Base-by-base conservation (phyloP, 2,113 vertebrate genomes). In the Enhydra lutris region DNA sequence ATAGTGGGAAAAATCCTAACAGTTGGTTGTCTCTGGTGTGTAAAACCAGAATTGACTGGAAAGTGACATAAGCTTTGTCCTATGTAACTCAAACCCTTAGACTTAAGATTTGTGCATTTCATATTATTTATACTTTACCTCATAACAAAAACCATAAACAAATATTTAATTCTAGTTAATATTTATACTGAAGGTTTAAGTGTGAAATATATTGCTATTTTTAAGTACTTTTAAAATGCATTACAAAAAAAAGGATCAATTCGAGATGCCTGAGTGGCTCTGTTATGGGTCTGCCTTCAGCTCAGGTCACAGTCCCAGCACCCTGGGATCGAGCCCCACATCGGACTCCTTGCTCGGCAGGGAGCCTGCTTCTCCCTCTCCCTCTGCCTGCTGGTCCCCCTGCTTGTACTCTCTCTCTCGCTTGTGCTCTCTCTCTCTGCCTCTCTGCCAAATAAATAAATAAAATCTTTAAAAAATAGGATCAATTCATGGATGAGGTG, bases 111-210 rank as follows among this genome's bases (percentile, higher is more conserved):
- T 73, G 42, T 89, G 18, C 59, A 36, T 78, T 85, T 79, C n/a
- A 95, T 8, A 24, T 84, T 89, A 74, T 82, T 79, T 93, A 36
- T 45, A 89, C 55, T 93, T 93, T 86, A 89, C 36, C 71, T 93
- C 85, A 74, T 80, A 52, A 87, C 31, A 59, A 84, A 85, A 79
- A 18, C 10, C 15, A 55, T 78, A 47, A 86, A 59, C 31, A 80
- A 81, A 81, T 29, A 39, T 93, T 71, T 73, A 93, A 89, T 47
- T 92, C 78, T 83, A 73, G 23, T 81, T 94, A 82, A 89, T 69
- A 39, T 50, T 76, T 84, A 73, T 84, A 78, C n/a, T 84, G 42
- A 84, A 84, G 21, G 18, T 92, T 59, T 84, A 63, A 18, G 34
- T 95, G 42, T 88, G 26, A 95, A 78, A 83, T 82, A 20, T 24